phyloP scores from a whole-genome alignment of 2,888 invertebrate genomes.

The Leptopilina syphax region DNA sequence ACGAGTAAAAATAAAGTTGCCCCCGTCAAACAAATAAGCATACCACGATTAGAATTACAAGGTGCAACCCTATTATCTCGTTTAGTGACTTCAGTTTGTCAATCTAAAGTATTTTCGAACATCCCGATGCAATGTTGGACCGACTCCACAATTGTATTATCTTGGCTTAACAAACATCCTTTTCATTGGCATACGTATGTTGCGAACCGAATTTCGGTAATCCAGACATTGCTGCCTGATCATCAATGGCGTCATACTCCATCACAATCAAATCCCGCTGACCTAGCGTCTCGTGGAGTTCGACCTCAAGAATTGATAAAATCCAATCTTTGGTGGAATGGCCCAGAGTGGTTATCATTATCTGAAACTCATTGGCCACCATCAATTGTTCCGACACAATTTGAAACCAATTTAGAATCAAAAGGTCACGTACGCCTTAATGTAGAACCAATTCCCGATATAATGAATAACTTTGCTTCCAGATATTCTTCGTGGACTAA shows the following conservation, averaged over 20 bases:
- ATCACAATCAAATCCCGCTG: slow-evolving; percentile 30
- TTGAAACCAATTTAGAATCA: not conserved
- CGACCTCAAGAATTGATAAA: not conserved
- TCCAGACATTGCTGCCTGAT: not conserved
- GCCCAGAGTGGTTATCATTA: slow-evolving; percentile 10
- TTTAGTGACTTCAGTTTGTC: not conserved
- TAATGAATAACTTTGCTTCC: not conserved
- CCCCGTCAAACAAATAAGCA: slow-evolving; percentile 31
- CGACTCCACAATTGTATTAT: slow-evolving; percentile 36
- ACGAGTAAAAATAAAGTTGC: slow-evolving; percentile 35
- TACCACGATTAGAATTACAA: slow-evolving; percentile 43
- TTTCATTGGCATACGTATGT: not conserved
- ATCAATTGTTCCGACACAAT: not conserved
- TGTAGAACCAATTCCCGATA: not conserved
- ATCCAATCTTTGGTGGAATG: slow-evolving; percentile 9
- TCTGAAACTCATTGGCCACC: not conserved
- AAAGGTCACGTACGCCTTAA: not conserved
- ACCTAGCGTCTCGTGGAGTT: slow-evolving; percentile 14
- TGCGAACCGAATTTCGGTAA: not conserved
- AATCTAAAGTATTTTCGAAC: not conserved
- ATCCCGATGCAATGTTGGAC: slow-evolving; percentile 42
- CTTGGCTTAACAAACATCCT: slow-evolving; percentile 35
- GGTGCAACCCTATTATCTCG: slow-evolving; percentile 26
- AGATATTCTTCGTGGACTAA: not conserved
- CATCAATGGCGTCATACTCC: not conserved